Conservation (phyloP, 2,797 vertebrate genomes). For the Acipenser ruthenus region DNA sequence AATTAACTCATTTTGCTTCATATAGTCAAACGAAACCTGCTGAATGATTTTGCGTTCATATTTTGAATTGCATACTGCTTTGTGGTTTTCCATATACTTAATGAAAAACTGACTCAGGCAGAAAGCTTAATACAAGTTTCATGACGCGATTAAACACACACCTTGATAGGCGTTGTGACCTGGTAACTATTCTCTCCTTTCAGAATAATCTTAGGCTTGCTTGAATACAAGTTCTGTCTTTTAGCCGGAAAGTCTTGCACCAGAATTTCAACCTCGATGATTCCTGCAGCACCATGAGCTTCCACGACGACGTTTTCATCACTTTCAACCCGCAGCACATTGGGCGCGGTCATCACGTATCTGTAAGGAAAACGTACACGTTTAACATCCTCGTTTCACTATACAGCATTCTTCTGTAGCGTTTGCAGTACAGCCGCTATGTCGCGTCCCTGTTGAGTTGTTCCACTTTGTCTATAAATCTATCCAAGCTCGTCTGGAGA, state of each 20-base stretch:
- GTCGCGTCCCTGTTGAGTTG: too few species aligned
- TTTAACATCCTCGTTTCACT: not conserved
- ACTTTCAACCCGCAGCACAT: conserved; percentile 45
- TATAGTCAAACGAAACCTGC: too few species aligned
- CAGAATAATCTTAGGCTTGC: conserved; percentile 20
- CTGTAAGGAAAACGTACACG: conserved; percentile 23
- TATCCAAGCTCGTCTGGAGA: too few species aligned
- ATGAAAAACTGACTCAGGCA: too few species aligned
- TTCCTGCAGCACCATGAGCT: conserved; percentile 30
- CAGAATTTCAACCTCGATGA: conserved; percentile 6
- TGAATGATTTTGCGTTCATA: too few species aligned
- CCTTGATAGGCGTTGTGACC: conserved; percentile 31
- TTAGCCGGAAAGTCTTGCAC: conserved; percentile 38
- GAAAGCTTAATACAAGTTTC: too few species aligned
- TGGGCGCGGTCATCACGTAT: conserved; percentile 46
- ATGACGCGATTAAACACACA: conserved; percentile 17
- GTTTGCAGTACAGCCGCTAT: not conserved
- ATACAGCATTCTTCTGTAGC: not conserved
- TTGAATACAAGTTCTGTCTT: not conserved
- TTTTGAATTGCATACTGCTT: too few species aligned
- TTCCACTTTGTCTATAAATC: too few species aligned
- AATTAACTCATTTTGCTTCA: too few species aligned
- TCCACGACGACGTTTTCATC: conserved; percentile 55
- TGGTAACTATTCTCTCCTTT: conserved; percentile 12
- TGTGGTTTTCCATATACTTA: too few species aligned